Evolutionary conservation across 2,113 vertebrate genomes (phyloP).

Genomic region (Pelecanoides urinatrix): DNA sequence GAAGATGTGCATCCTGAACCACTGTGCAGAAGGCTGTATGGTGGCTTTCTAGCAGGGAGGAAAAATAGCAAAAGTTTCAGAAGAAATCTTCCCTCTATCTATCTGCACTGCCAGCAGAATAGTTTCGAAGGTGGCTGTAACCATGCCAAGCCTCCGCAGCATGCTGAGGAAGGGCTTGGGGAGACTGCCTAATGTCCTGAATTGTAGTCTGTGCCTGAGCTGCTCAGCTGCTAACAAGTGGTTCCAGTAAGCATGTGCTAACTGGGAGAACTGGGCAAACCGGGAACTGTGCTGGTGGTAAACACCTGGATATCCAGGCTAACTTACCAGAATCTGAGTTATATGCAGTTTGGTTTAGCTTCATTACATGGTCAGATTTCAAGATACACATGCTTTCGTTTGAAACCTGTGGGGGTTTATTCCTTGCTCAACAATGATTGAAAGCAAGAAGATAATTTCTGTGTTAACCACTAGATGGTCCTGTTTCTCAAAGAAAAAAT

Average conservation of each 20-base stretch:
- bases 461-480: slow-evolving; percentile 42
- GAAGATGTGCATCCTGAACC: not conserved
- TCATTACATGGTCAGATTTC: not conserved
- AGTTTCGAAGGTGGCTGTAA: not conserved
- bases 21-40: not conserved
- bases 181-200: not conserved
- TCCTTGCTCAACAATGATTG: not conserved
- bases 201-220: not conserved
- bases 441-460: not conserved
- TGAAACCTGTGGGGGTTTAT: not conserved
- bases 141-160: not conserved
- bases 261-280: not conserved
- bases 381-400: not conserved
- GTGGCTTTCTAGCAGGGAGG: not conserved
- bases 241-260: not conserved
- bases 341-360: not conserved
- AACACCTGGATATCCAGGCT: not conserved
- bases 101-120: not conserved
- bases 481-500: not conserved
- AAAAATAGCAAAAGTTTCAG: not conserved
- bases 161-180: not conserved
- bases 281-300: not conserved
- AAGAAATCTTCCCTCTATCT: not conserved
- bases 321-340: not conserved
- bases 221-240: not conserved